Evolutionary conservation across 2,797 vertebrate genomes (phyloP).

Genomic region (Falco berigora): DNA sequence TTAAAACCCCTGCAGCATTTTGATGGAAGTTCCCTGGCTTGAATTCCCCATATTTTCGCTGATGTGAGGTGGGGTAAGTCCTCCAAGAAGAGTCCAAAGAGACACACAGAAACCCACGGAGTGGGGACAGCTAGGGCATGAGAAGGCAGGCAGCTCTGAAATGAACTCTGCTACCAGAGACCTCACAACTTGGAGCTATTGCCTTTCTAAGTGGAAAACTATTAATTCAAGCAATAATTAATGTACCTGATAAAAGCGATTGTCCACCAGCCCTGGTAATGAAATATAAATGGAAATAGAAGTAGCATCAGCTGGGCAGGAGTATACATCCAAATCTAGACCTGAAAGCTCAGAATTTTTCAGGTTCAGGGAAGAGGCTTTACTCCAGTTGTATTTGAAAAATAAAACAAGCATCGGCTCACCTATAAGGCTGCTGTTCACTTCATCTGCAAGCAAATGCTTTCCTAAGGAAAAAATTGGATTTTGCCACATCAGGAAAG

Average conservation of each 20-base stretch:
- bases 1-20: rapidly evolving
- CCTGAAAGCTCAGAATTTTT: not conserved
- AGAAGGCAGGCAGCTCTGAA: not conserved
- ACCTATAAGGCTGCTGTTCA: not conserved
- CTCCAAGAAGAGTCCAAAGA: not conserved
- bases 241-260: not conserved
- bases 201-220: not conserved
- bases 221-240: not conserved
- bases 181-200: not conserved
- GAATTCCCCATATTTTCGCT: not conserved
- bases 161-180: not conserved
- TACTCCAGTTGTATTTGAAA: not conserved
- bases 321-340: not conserved
- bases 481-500: not conserved
- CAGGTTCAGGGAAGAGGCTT: not conserved
- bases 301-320: not conserved
- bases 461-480: not conserved
- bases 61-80: not conserved
- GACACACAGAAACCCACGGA: not conserved
- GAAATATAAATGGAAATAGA: not conserved
- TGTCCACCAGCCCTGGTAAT: not conserved
- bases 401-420: not conserved
- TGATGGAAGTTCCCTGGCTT: not conserved
- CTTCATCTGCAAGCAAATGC: not conserved
- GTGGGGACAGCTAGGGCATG: not conserved